Conservation (phyloP, 2,888 invertebrate species). For the Amphipoea oculea region DNA sequence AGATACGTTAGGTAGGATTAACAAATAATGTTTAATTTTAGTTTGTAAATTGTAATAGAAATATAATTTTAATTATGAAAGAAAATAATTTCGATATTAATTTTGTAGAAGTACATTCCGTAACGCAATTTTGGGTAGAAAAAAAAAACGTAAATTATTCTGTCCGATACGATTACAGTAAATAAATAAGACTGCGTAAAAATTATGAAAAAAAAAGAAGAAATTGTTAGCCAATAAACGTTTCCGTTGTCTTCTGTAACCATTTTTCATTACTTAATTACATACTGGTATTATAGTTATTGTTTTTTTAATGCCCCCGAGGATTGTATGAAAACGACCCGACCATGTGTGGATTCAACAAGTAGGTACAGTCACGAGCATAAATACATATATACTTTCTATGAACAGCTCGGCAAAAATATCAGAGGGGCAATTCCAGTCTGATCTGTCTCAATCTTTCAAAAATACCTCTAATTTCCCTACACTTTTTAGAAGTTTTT, state of each 20-base stretch:
- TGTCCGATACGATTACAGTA: constrained; percentile 72
- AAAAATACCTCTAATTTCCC: neutral
- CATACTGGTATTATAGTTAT: constrained; percentile 68
- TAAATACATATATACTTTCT: neutral
- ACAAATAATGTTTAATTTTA: constrained; percentile 62
- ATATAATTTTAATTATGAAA: constrained; percentile 57
- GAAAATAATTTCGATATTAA: constrained; percentile 56
- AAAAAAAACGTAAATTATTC: constrained; percentile 67
- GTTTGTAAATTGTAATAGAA: constrained; percentile 58
- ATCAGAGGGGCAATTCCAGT: neutral
- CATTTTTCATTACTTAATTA: constrained; percentile 68
- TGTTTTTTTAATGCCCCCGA: constrained; percentile 59
- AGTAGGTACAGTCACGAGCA: neutral
- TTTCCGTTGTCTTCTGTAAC: constrained; percentile 67
- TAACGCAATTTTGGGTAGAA: constrained; percentile 66
- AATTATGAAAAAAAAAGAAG: constrained; percentile 69
- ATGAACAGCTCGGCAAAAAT: neutral
- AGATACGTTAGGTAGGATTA: constrained; percentile 65
- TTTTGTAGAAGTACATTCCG: constrained; percentile 72
- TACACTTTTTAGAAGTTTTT: neutral
- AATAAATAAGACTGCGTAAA: constrained; percentile 82
- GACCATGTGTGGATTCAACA: neutral
- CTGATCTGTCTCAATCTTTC: neutral
- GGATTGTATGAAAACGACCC: neutral
- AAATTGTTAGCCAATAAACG: constrained; percentile 61